phyloP scores from a whole-genome alignment of 2,113 vertebrate genomes.

The Aldabrachelys gigantea region DNA sequence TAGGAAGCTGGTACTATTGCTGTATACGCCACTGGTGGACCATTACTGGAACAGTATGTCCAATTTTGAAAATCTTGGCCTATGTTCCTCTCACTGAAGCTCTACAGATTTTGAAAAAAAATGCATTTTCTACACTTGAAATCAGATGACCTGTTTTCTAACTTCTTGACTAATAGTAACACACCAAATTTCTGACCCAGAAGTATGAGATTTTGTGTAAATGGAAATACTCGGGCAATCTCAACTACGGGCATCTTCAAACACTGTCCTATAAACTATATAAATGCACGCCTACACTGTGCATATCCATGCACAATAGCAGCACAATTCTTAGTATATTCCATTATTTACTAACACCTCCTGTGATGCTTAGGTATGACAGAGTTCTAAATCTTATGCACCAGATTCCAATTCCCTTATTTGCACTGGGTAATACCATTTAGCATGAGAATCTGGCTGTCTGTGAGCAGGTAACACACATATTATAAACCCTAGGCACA shows the following conservation, averaged over 20 bases:
- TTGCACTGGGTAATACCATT: neutral
- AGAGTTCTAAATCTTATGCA: neutral
- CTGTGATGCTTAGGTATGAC: neutral
- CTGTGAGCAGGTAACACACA: neutral
- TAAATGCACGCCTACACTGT: neutral
- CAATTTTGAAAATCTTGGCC: neutral
- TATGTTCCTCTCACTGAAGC: neutral
- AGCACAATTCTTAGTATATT: neutral
- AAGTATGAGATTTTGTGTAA: neutral
- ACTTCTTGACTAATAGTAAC: neutral
- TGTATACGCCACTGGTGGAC: neutral
- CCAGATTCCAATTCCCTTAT: constrained; percentile 11
- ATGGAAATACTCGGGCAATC: neutral
- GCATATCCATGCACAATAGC: neutral
- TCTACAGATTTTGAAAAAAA: neutral
- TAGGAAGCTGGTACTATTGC: neutral
- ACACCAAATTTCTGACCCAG: neutral
- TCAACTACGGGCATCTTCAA: neutral
- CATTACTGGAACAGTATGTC: neutral
- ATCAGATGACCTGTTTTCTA: neutral
- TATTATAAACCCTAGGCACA: neutral
- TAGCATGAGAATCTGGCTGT: neutral
- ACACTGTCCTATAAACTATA: neutral
- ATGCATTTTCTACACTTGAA: neutral
- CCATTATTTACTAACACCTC: neutral